Conservation (phyloP, 2,113 vertebrate species). For the Nycticryphes semicollaris region DNA sequence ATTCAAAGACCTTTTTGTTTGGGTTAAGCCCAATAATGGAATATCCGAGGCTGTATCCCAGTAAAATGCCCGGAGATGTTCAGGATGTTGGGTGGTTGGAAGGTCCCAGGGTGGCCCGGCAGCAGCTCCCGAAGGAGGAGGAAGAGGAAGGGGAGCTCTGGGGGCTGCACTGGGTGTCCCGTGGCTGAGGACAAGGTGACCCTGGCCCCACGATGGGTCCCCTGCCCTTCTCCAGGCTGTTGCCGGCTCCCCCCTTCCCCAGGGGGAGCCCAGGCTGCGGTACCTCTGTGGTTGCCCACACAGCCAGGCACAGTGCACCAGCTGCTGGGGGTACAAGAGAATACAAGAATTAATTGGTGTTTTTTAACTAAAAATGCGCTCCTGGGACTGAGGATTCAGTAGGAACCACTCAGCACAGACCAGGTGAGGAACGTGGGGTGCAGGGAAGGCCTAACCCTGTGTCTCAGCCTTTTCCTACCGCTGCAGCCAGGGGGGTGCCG, state of each 20-base stretch:
- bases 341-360: neutral
- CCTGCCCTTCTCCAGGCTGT: neutral
- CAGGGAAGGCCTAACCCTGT: neutral
- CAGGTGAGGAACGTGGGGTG: neutral
- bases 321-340: neutral
- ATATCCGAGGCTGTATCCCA: fast-evolving
- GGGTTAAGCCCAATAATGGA: too few species aligned
- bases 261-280: neutral
- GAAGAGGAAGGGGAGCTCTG: neutral
- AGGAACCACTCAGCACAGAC: neutral
- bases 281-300: fast-evolving
- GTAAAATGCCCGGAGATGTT: neutral
- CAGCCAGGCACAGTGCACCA: fast-evolving
- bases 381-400: neutral
- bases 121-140: too few species aligned
- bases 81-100: neutral
- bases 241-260: neutral
- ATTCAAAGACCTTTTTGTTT: neutral
- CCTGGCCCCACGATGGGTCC: fast-evolving
- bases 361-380: neutral
- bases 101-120: neutral
- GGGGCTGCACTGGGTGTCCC: fast-evolving
- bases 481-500: neutral
- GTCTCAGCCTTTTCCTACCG: neutral
- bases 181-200: neutral